Percentiles rank a stretch among this genome's conserved stretches.
Conservation (phyloP, 2,113 vertebrate genomes). For the Gopherus flavomarginatus region DNA sequence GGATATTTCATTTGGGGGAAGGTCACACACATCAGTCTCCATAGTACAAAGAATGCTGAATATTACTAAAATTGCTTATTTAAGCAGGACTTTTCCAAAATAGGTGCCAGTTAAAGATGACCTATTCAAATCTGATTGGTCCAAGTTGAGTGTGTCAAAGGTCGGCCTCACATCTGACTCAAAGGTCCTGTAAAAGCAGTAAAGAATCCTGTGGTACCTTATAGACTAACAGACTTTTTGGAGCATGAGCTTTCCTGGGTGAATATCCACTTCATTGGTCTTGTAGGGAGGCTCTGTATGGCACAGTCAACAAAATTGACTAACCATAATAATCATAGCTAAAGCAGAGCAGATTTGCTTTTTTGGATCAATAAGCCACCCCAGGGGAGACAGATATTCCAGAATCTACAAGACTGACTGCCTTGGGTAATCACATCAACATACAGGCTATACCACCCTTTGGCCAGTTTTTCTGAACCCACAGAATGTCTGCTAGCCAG, state of each 20-base stretch:
- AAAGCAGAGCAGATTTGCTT: neutral
- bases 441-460: neutral
- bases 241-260: no score
- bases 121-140: neutral
- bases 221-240: no score
- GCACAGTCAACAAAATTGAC: neutral
- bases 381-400: no score
- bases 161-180: rapidly evolving
- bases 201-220: no score
- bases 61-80: neutral
- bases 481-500: neutral
- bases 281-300: rapidly evolving
- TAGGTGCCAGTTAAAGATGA: rapidly evolving
- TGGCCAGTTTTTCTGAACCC: no score
- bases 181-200: neutral
- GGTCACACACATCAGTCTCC: neutral
- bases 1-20: neutral
- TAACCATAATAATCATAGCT: neutral
- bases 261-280: neutral
- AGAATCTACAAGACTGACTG: neutral
- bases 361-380: neutral
- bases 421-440: neutral
- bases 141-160: neutral
- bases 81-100: neutral
- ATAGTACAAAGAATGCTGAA: neutral